Base-by-base conservation (phyloP, 2,113 vertebrate species). In the Uria aalge region DNA sequence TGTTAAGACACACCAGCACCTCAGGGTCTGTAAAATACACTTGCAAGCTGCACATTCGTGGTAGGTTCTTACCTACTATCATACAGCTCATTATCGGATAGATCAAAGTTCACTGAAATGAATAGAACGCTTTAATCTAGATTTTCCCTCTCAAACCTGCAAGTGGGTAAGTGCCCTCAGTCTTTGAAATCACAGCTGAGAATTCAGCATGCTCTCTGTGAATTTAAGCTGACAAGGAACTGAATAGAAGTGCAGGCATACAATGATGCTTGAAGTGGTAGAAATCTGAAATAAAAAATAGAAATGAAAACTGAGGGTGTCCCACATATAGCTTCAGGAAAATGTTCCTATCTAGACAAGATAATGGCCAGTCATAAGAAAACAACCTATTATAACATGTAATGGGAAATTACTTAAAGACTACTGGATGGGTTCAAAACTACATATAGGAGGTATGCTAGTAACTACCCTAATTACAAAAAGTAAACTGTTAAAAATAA, bases 31-130 rank as follows among this genome's bases (percentile, higher is more conserved):
- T 67, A 78, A 85, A 90, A 94, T 50, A 50, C 9, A 36, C 21
- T 74, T 81, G 34, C 11, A 89, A 77, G 17, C n/a, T 84, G 38
- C 60, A 66, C 12, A 26, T 45, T 57, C 0, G 0, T 1, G 3
- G 24, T 9, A 26, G 8, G 22, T 78, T 69, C 64, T 75, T 88
- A 41, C 12, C n/a, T 74, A 29, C 30, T 36, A 87, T 43, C 11
- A 43, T 11, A 69, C 9, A 64, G 45, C 21, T 87, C 52, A 48
- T 76, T 84, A 87, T 17, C 1, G 1, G 26, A 59, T 14, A 56
- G 32, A 79, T 64, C 20, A 79, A 93, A 82, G 56, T 30, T 63
- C 23, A 82, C 22, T 64, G 38, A 90, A 75, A 72, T 55, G 0
- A 94, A 85, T 3, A 67, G 47, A 88, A 94, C 21, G 6, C 8